phyloP scores from a whole-genome alignment of 2,888 invertebrate genomes.

The Cerastis rubricosa region DNA sequence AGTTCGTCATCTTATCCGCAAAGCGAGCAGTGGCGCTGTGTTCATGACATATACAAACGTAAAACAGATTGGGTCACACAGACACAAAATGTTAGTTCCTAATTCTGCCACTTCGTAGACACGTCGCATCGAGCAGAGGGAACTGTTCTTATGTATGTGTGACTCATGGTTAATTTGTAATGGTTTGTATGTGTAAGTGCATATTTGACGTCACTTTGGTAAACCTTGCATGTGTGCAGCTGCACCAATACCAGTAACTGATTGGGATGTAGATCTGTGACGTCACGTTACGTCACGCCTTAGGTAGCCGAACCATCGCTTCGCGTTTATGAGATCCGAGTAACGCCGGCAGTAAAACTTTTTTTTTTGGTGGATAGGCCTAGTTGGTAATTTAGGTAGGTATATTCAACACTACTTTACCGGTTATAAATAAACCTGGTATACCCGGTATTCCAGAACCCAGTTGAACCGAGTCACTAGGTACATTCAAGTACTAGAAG shows the following conservation, averaged over 20 bases:
- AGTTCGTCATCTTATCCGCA: neutral
- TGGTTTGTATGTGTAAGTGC: neutral
- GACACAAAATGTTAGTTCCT: neutral
- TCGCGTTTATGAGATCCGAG: neutral
- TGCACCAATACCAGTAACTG: constrained; percentile 1
- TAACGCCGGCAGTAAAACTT: neutral
- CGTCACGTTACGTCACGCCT: neutral
- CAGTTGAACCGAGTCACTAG: no score
- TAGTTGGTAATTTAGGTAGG: no score
- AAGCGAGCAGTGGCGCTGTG: neutral
- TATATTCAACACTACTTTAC: no score
- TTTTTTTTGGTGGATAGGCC: neutral
- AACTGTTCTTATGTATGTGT: neutral
- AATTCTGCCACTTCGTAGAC: neutral
- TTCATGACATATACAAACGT: neutral
- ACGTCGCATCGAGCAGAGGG: neutral
- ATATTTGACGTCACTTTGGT: neutral
- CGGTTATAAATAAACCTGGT: no score
- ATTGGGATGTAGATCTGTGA: constrained; percentile 13
- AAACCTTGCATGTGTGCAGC: neutral
- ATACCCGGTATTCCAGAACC: no score
- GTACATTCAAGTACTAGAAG: no score
- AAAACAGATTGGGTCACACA: neutral
- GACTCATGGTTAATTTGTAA: neutral
- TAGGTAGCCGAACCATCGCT: neutral